phyloP scores from a whole-genome alignment of 2,888 invertebrate species.

The Bursaphelenchus okinawaensis region DNA sequence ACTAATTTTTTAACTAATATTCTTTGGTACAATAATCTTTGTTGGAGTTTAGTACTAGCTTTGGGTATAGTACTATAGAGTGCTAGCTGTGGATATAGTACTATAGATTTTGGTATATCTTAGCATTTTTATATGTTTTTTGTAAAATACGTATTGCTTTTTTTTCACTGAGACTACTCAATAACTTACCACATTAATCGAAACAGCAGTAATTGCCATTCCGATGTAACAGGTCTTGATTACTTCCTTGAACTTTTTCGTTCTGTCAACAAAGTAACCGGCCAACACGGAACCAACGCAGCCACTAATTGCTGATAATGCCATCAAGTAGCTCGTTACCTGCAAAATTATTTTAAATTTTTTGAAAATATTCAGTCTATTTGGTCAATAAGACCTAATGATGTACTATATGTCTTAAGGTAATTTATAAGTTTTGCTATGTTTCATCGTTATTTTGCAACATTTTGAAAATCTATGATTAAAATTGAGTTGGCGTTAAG shows the following conservation, averaged over 20 bases:
- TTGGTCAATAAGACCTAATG: slow-evolving; percentile 13
- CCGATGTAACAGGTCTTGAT: slow-evolving; percentile 32
- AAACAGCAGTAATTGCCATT: slow-evolving; percentile 31
- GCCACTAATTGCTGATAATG: slow-evolving; percentile 36
- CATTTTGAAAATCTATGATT: too few species aligned
- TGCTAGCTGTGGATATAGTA: too few species aligned
- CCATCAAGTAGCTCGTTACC: slow-evolving; percentile 24
- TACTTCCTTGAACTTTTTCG: slow-evolving; percentile 46
- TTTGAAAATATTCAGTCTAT: background rate
- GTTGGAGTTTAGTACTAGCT: too few species aligned
- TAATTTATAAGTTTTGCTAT: too few species aligned
- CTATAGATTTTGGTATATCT: too few species aligned
- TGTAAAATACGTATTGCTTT: background rate
- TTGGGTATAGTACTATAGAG: too few species aligned
- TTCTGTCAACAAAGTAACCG: slow-evolving; percentile 43
- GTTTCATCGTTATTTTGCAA: slow-evolving; percentile 5
- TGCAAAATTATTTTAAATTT: slow-evolving; percentile 12
- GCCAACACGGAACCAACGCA: slow-evolving; percentile 37
- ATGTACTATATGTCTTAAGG: too few species aligned
- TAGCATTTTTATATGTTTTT: too few species aligned
- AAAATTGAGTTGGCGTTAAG: too few species aligned
- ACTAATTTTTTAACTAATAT: slow-evolving; percentile 13
- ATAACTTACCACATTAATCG: slow-evolving; percentile 30
- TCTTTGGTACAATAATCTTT: too few species aligned
- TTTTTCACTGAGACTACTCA: background rate